These are phyloP conservation scores for Himantopus leucocephalus DNA, from an alignment of 2,113 vertebrate genomes.

Conservation along the genomic window DNA sequence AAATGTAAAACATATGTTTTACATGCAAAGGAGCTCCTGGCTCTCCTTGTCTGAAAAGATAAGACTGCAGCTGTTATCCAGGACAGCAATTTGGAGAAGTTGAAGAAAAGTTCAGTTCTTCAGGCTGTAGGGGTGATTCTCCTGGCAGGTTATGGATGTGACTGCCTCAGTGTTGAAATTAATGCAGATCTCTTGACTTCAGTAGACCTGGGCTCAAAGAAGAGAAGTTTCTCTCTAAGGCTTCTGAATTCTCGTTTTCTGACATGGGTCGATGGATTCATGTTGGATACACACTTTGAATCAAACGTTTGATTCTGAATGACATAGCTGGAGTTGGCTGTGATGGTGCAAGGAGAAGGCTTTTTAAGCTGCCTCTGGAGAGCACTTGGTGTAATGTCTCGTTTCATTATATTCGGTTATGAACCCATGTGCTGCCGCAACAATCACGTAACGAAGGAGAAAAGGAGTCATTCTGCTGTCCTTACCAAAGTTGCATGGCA, in stretches of 20 bases:
- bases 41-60: not conserved
- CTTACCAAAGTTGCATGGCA: not conserved
- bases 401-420: not conserved
- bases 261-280: not conserved
- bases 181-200: not conserved
- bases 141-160: not conserved
- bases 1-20: not conserved
- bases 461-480: not conserved
- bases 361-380: not conserved
- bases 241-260: not conserved
- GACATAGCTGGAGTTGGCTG: not conserved
- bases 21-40: not conserved
- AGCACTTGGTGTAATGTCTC: not conserved
- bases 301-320: not conserved
- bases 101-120: not conserved
- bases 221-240: not conserved
- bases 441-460: accelerated
- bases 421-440: accelerated
- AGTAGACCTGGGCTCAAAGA: not conserved
- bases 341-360: not conserved
- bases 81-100: not conserved
- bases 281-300: not conserved
- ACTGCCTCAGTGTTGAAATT: not conserved
- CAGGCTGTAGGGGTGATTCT: not conserved
- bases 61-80: not conserved